Base-by-base conservation (phyloP, 2,113 vertebrate species). In the Grantiella picta region DNA sequence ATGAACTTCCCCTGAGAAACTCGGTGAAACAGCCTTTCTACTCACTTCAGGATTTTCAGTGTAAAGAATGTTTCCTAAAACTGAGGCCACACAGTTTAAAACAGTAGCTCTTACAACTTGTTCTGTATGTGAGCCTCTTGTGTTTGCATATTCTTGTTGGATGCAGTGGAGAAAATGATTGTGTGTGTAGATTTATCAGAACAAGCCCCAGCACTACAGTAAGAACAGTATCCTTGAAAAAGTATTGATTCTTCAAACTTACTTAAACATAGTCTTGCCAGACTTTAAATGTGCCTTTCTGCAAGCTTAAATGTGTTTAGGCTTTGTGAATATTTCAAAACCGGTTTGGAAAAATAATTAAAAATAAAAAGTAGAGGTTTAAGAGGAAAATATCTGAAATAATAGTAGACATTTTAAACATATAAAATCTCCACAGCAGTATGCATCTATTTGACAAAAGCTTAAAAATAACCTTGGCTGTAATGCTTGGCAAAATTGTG, bases 1-100 rank as follows among this genome's bases (percentile, higher is more conserved):
- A 5, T 80, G 50, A 93, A 83, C 82, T 92, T 95, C 54, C 88
- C 92, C 82, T 70, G 92, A 94, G 94, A 94, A 96, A 86, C 53
- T 27, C 12, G 1, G 63, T 81, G 50, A 84, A 96, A 66, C 35
- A 73, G 71, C 52, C 57, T 82, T 91, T 76, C 65, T 87, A 11
- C 54, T 85, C 33, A 18, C 23, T 89, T 66, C 56, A 80, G 78
- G 75, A 56, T 52, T 81, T 53, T 56, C 47, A 54, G 38, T 24
- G 20, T 76, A 90, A 91, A 82, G 84, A 82, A 80, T 65, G 65
- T 47, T 90, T 91, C 71, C 78, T 87, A 38, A 91, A 94, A 66
- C n/a, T 54, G 47, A 18, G 59, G 45, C 33, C 47, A 52, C 63
- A 47, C 27, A 56, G 10, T 70, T 77, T 56, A 83, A 77, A 70